Evolutionary conservation across 2,113 vertebrate species (phyloP), one percentile per base, ranked within the genome.

Genomic region (Salminus brasiliensis): DNA sequence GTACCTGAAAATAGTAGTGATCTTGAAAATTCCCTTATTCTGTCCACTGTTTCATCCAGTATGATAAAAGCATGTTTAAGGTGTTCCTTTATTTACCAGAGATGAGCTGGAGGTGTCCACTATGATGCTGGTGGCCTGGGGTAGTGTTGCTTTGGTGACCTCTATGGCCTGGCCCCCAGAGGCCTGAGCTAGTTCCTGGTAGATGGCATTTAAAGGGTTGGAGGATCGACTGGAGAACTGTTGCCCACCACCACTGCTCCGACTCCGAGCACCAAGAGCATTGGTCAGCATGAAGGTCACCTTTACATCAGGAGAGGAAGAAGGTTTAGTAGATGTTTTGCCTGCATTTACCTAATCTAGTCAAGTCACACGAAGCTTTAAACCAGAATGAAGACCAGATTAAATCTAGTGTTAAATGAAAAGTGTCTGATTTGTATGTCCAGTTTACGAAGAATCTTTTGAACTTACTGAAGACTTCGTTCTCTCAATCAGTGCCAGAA

Each of bases 211-310:
- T 0, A 82, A 75, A 25, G 30, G 9, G 29, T 66, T 81, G 29
- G 21, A 16, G 62, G 86, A 16, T 1, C 29, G 0, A 0, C 57
- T 84, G 3, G 59, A 66, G 78, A 7, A 45, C 0, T 5, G 47
- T 2, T 27, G 6, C 4, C 0, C 1, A 1, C 0, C 59, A 32
- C 73, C 84, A 36, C 82, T 83, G 0, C 78, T 80, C 0, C 82
- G 62, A 0, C 85, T 76, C 27, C 29, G 72, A 30, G 23, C 4
- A 11, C 34, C 0, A 5, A 75, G 36, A 15, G 15, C 27, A 0
- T 85, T 76, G 1, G 92, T 93, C 78, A 92, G 10, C 79, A 93
- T 79, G 83, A 92, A 93, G n/a, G 49, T 91, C 2, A 93, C 89
- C 92, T 93, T 34, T 32, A 81, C 4, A 43, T 71, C 2, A 34